Evolutionary conservation across 2,888 invertebrate genomes (phyloP).

Genomic region (Craniophora ligustri): DNA sequence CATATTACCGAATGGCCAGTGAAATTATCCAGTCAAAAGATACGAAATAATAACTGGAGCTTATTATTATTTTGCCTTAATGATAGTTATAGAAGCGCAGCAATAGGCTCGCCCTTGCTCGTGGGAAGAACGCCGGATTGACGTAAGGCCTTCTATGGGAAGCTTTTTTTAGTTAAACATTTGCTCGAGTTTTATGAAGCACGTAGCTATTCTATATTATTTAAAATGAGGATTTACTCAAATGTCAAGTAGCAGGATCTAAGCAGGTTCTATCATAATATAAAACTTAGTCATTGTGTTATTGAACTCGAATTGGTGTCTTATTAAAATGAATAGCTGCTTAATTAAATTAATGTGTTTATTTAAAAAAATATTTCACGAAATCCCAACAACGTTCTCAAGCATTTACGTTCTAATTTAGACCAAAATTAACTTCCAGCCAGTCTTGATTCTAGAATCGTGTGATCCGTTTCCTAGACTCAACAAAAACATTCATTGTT

Average conservation of each 20-base stretch:
- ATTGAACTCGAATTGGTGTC: no score
- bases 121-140: slow-evolving; percentile 72
- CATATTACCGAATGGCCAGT: slow-evolving; percentile 64
- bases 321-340: no score
- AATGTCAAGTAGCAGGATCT: background rate
- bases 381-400: background rate
- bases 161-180: slow-evolving; percentile 43
- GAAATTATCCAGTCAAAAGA: slow-evolving; percentile 76
- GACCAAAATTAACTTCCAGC: slow-evolving; percentile 16
- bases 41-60: slow-evolving; percentile 75
- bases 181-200: slow-evolving; percentile 17
- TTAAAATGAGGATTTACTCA: slow-evolving; percentile 4
- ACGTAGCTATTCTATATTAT: slow-evolving; percentile 1
- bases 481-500: slow-evolving; percentile 78
- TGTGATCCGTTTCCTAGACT: slow-evolving; percentile 38
- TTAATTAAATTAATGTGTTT: no score
- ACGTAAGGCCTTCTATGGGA: slow-evolving; percentile 58
- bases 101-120: slow-evolving; percentile 76
- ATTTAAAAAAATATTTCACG: no score
- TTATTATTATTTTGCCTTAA: slow-evolving; percentile 81
- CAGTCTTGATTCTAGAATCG: slow-evolving; percentile 29
- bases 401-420: slow-evolving; percentile 6
- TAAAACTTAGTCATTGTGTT: no score
- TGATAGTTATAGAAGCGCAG: slow-evolving; percentile 77
- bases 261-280: no score